Evolutionary conservation across 37 sponge, comb jelly and placozoan species (phyloP).

Genomic region (Aplysina aerophoba): DNA sequence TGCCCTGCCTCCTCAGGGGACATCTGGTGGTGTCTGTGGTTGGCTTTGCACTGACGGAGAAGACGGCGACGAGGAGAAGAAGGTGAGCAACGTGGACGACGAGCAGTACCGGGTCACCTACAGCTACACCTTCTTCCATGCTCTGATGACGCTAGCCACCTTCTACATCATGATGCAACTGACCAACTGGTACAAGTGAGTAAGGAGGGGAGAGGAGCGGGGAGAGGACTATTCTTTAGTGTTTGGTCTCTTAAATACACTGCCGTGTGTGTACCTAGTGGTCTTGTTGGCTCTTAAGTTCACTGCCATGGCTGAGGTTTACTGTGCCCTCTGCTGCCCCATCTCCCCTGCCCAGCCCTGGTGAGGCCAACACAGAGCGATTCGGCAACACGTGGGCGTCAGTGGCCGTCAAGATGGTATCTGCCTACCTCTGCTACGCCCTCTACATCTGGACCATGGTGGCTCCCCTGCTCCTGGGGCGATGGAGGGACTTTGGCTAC

Average conservation of each 20-base stretch:
- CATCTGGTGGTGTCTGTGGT: constrained; percentile 61
- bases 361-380: constrained; percentile 43
- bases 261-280: no score
- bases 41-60: constrained; percentile 48
- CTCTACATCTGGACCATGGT: constrained; percentile 90
- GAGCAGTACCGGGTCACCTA: constrained; percentile 93
- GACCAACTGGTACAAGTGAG: constrained; percentile 96
- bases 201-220: background rate
- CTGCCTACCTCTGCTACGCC: constrained; percentile 75
- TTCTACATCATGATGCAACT: constrained; percentile 97
- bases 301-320: no score
- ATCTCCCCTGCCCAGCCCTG: constrained; percentile 36
- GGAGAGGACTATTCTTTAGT: no score
- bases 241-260: no score
- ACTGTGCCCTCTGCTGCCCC: background rate
- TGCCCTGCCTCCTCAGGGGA: background rate
- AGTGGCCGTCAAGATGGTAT: constrained; percentile 82
- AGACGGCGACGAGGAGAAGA: constrained; percentile 60
- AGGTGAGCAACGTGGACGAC: constrained; percentile 67
- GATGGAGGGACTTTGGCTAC: constrained; percentile 84
- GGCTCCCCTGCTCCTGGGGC: constrained; percentile 81
- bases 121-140: constrained; percentile 99
- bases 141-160: constrained; percentile 86
- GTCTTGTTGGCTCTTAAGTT: no score
- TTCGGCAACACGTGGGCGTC: constrained; percentile 90